phyloP scores from a whole-genome alignment of 2,888 invertebrate genomes.

The Heliconius charithonia region DNA sequence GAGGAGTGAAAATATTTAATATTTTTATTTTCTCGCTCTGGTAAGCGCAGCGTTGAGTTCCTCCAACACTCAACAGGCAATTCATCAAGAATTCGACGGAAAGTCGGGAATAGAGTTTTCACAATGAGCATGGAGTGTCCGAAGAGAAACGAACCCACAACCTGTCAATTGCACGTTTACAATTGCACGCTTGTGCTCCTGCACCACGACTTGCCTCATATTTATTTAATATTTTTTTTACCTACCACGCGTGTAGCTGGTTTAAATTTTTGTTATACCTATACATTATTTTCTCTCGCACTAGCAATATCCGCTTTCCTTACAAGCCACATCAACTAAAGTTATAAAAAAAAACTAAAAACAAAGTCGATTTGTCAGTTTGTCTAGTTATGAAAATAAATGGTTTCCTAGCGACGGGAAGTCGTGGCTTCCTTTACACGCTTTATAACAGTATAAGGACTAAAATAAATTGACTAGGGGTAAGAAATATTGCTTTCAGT shows the following conservation, averaged over 20 bases:
- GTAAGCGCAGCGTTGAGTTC: too few relatives aligned
- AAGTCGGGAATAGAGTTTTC: too few relatives aligned
- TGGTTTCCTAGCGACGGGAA: slow-evolving; percentile 46
- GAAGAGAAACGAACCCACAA: too few relatives aligned
- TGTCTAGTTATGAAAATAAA: slow-evolving; percentile 35
- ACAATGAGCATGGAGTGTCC: too few relatives aligned
- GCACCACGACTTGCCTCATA: neutral
- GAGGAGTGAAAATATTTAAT: neutral
- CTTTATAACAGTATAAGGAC: slow-evolving; percentile 16
- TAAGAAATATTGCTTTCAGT: slow-evolving; percentile 19
- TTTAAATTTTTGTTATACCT: too few relatives aligned
- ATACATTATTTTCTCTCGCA: neutral
- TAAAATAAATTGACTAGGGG: slow-evolving; percentile 30
- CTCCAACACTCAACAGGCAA: too few relatives aligned
- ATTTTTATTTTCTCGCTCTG: too few relatives aligned
- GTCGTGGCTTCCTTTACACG: slow-evolving; percentile 45
- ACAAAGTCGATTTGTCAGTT: slow-evolving; percentile 41
- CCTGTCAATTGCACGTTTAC: too few relatives aligned
- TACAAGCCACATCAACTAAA: neutral
- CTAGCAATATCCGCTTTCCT: slow-evolving; percentile 10
- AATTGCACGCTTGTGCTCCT: too few relatives aligned
- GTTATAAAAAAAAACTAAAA: slow-evolving; percentile 32
- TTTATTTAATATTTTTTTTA: neutral
- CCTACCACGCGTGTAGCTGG: too few relatives aligned
- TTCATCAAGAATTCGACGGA: too few relatives aligned